Evolutionary conservation across 2,888 invertebrate species (phyloP), one percentile per base, ranked within the genome.

Genomic region (Lamellibrachia columna): DNA sequence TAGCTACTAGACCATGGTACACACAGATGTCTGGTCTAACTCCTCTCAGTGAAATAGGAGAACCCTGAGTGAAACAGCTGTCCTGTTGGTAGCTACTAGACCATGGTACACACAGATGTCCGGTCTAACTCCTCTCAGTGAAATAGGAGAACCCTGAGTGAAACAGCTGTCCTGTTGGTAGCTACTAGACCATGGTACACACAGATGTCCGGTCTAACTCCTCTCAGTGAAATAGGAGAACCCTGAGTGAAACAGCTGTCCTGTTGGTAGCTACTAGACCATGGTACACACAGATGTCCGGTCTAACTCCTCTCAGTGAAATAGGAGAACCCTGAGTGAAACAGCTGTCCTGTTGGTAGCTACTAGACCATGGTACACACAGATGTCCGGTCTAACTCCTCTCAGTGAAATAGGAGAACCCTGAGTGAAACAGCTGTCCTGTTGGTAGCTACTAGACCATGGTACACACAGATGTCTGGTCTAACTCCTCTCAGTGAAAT

Each of bases 351-450:
- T 40, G 40, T 40, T 40, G 40, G 40, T 40, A 40, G 11, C 75
- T 75, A 75, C 75, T 75, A 75, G 75, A 75, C 75, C 75, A 75
- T 22, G 75, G n/a, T 75, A 75, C 75, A 75, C 22, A 75, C 75
- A 75, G 75, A 75, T 75, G 75, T 15, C 75, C 22, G 3, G 15
- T 40, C 22, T 75, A 3, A 15, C 75, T 22, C n/a, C 75, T 75
- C 58, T 4, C 75, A 4, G 15, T 75, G 75, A 75, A 75, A 75
- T 75, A 22, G 15, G 75, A 75, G 75, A 22, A 6, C 75, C 75
- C 22, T n/a, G 15, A 75, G 22, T 75, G 75, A 75, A 75, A 22
- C 75, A 75, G 75, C 11, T 15, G 75, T 15, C 55, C 22, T 40
- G 40, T 40, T 40, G 40, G 40, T 40, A 40, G 11, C 75, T 75